A percentile compares a stretch with the other conserved stretches of the same genome.
Conservation (phyloP, 1,140 invertebrate species). For the Heliconius hewitsoni region DNA sequence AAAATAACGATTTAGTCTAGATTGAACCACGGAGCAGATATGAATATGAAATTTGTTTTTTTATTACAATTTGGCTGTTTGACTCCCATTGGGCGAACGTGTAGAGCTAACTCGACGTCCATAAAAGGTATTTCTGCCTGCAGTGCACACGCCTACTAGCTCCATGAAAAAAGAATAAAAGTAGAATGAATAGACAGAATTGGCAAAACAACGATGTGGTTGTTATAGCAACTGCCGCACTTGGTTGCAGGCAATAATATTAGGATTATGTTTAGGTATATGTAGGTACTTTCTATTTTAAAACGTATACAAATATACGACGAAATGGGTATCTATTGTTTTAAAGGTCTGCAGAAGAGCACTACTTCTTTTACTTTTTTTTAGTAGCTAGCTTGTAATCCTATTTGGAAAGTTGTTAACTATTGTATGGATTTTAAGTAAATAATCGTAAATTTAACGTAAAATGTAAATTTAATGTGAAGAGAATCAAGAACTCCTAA, state of each 20-base stretch:
- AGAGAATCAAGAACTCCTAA: background rate
- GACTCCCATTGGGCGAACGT: conserved; percentile 16
- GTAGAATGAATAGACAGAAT: conserved; percentile 65
- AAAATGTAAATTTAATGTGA: background rate
- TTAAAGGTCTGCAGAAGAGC: background rate
- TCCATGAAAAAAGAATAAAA: conserved; percentile 51
- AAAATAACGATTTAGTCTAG: background rate
- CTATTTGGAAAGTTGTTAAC: background rate
- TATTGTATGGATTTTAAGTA: background rate
- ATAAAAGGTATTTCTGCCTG: conserved; percentile 49
- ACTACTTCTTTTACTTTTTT: background rate
- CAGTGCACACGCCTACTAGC: conserved; percentile 40
- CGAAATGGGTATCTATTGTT: background rate
- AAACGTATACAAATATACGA: background rate
- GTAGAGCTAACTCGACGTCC: conserved; percentile 38
- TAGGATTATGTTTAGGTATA: conserved; percentile 24
- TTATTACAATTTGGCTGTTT: conserved; percentile 12
- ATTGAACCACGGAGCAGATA: background rate
- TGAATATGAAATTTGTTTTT: conserved; percentile 16
- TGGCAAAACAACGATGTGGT: conserved; percentile 72
- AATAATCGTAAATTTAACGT: background rate
- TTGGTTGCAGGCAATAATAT: conserved; percentile 36
- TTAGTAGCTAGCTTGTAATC: background rate
- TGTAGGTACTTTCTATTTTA: conserved; percentile 6
- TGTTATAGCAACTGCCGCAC: conserved; percentile 68